Evolutionary conservation across 2,113 vertebrate genomes (phyloP).

Genomic region (Atherinomorus stipes): DNA sequence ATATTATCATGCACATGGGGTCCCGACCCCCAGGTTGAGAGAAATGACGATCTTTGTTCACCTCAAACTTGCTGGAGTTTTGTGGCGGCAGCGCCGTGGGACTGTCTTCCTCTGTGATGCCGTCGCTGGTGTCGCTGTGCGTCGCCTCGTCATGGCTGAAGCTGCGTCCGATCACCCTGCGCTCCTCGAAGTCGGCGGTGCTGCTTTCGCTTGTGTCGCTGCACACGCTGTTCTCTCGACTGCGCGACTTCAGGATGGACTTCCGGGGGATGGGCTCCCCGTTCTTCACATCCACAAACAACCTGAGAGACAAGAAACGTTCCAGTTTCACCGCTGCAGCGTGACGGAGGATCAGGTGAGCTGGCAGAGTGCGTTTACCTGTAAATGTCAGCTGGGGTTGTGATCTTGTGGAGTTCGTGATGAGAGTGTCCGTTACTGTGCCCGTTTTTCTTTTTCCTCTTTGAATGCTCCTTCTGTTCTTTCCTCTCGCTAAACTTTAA

Average conservation of each 20-base stretch:
- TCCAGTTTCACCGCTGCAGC: no score
- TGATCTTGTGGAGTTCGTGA: slow-evolving; percentile 89
- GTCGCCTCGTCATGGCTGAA: slow-evolving; percentile 81
- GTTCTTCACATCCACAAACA: slow-evolving; percentile 96
- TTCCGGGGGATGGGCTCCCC: slow-evolving; percentile 91
- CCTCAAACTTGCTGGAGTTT: slow-evolving; percentile 78
- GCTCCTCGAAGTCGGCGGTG: slow-evolving; percentile 90
- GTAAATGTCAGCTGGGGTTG: slow-evolving; percentile 93
- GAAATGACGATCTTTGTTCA: not conserved
- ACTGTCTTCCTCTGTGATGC: slow-evolving; percentile 85
- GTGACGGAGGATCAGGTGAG: not conserved
- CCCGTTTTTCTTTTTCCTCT: slow-evolving; percentile 92
- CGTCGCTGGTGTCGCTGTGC: slow-evolving; percentile 87
- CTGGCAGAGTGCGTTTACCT: slow-evolving; percentile 80
- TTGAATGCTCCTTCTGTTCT: slow-evolving; percentile 89
- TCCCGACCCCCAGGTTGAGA: no score
- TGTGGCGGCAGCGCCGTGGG: slow-evolving; percentile 67
- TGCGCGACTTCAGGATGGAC: slow-evolving; percentile 97
- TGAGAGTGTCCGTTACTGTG: slow-evolving; percentile 84
- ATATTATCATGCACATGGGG: no score
- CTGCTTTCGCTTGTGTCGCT: slow-evolving; percentile 91
- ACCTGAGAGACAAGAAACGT: slow-evolving; percentile 73
- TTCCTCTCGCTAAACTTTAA: slow-evolving; percentile 97
- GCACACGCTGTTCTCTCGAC: slow-evolving; percentile 98
- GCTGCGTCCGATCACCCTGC: slow-evolving; percentile 82